Conservation (phyloP, 2,113 vertebrate species). For the Leptobrachium leishanense region DNA sequence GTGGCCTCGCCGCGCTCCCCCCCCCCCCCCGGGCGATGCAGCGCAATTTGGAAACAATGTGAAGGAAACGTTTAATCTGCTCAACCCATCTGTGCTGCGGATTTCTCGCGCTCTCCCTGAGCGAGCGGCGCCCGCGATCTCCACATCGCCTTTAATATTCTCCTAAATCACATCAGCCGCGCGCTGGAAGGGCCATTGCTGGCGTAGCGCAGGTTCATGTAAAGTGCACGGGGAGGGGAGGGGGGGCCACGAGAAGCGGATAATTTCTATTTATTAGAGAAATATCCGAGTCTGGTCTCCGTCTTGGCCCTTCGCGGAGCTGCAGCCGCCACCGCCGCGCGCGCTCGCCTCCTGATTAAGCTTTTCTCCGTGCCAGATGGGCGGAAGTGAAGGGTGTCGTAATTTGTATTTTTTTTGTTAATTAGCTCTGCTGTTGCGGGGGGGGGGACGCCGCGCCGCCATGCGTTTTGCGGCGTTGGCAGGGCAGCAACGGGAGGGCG, state of each 20-base stretch:
- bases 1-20: slow-evolving; percentile 73
- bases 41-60: slow-evolving; percentile 83
- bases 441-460: slow-evolving; percentile 31
- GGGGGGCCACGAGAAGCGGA: slow-evolving; percentile 47
- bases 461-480: slow-evolving; percentile 30
- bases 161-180: slow-evolving; percentile 83
- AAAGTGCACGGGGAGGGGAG: slow-evolving; percentile 75
- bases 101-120: slow-evolving; percentile 83
- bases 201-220: slow-evolving; percentile 85
- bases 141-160: slow-evolving; percentile 90
- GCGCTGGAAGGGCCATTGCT: slow-evolving; percentile 79
- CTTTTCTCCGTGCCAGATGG: slow-evolving; percentile 45
- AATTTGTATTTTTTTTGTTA: slow-evolving; percentile 48
- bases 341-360: slow-evolving; percentile 38
- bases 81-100: slow-evolving; percentile 90
- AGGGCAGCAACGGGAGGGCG: slow-evolving; percentile 32
- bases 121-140: slow-evolving; percentile 92
- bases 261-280: slow-evolving; percentile 67
- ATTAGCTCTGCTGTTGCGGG: slow-evolving; percentile 47
- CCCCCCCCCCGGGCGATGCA: slow-evolving; percentile 75
- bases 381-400: slow-evolving; percentile 48
- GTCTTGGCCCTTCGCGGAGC: slow-evolving; percentile 46
- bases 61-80: slow-evolving; percentile 94
- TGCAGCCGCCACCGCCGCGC: not conserved
- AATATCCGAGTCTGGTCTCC: slow-evolving; percentile 60